Evolutionary conservation across 2,888 invertebrate species (phyloP), one percentile per base, ranked within the genome.

Genomic region (Ophonus ardosiacus): DNA sequence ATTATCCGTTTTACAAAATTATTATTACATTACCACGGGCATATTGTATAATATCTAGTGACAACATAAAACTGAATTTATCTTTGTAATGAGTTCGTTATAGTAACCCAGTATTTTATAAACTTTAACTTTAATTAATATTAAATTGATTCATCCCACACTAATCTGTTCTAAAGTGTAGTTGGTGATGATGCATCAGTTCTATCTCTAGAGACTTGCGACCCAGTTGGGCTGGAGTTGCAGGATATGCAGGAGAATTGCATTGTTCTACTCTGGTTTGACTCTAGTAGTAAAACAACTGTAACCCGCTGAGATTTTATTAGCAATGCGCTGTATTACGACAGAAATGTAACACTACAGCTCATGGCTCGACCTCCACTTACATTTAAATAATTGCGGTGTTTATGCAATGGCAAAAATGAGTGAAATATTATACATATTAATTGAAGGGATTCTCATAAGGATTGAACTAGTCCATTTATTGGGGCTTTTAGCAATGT

Each of bases 291-390:
- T 24, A 68, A 31, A 68, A 68, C 68, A 68, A 68, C 24, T 40
- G 38, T 68, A 68, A 68, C 68, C 79, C 38, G 79, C 24, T 15
- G 38, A 63, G 65, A 43, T 81, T 81, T 81, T 81, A 81, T 81
- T 81, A 81, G 68, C 81, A 38, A 61, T 61, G 61, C 38, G 31
- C 68, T 24, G 68, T 31, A 68, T 68, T 31, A n/a, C 68, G 10
- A 8, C 13, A 8, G 13, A 51, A 51, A 13, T 51, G 43, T 51
- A 51, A 51, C 13, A 13, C 43, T 13, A 13, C 13, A 51, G 43
- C 13, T 51, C 10, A 51, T 51, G 10, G 8, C 43, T 1, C 59
- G 59, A 17, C 59, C 13, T 51, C 13, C 43, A 8, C 43, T 51
- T 51, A 4, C 13, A 51, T 51, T 51, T 51, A 51, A 51, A 51